A percentile compares a stretch with the other conserved stretches of the same genome.
phyloP scores from a whole-genome alignment of 2,113 vertebrate genomes.

The Terrapene triunguis region DNA sequence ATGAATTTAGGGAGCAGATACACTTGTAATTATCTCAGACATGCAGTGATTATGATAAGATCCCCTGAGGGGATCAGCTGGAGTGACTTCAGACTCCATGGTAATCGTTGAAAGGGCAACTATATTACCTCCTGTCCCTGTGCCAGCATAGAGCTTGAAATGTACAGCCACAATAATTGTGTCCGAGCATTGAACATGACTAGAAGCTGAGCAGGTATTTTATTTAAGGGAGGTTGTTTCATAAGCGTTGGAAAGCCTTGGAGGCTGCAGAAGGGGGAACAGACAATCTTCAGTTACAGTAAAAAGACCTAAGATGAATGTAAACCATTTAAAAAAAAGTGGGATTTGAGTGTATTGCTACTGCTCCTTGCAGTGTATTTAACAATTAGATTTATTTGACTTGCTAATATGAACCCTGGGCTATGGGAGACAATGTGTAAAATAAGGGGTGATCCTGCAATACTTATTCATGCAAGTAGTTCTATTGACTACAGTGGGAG shows the following conservation, averaged over 20 bases:
- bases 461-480: background rate
- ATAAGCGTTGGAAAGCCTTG: background rate
- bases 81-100: background rate
- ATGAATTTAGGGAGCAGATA: background rate
- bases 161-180: background rate
- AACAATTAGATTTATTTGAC: background rate
- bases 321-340: background rate
- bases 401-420: background rate
- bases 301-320: background rate
- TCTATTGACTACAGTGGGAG: background rate
- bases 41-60: background rate
- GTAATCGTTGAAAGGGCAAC: background rate
- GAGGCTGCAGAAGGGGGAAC: background rate
- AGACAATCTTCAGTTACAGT: background rate
- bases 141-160: background rate
- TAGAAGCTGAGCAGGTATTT: conserved; percentile 4
- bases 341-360: background rate
- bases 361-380: background rate
- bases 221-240: background rate
- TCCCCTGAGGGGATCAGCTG: background rate
- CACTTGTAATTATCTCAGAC: background rate
- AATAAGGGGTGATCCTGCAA: background rate
- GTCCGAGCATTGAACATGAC: background rate
- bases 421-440: background rate
- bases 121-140: background rate